Base-by-base conservation (phyloP, 2,113 vertebrate genomes). In the Baryphthengus martii region DNA sequence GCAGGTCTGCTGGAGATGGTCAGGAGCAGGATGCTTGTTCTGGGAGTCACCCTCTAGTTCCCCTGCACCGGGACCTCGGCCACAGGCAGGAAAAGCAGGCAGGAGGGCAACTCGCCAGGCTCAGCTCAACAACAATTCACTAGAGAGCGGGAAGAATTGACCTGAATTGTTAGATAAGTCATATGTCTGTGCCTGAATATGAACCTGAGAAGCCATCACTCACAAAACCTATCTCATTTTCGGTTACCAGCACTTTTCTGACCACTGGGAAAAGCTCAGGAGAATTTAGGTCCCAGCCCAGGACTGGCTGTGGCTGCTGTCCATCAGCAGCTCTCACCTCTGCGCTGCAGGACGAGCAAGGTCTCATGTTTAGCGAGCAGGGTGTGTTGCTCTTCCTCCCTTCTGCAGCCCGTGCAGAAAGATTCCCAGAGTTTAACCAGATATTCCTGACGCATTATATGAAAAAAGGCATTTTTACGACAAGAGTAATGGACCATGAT, bases 341-440 rank as follows among this genome's bases (percentile, higher is more conserved):
- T 2, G 0, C 1, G 17, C 58, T 35, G 13, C 18, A 52, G 62
- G 24, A 85, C 1, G 7, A 55, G 23, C 50, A 33, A 0, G 0
- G 44, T 29, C 9, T 91, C 4, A 0, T 4, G 10, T 35, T 3
- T 42, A 45, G 13, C 16, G 13, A 91, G 13, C 4, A 10, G 49
- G 12, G 16, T 62, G 14, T 3, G 2, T 35, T 68, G 26, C 26
- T 3, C 0, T 67, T 72, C 33, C 39, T 67, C 8, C 50, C 28
- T 56, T 73, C 62, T 40, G 28, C 50, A 94, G 37, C 55, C n/a
- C 3, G 0, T 49, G 59, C 49, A 89, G 81, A 81, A 89, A 37
- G 20, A 71, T 59, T 67, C 23, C 33, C 11, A 20, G 59, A 76
- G 31, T 68, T 85, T 56, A 85, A 86, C 20, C 52, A 72, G 33